Base-by-base conservation (phyloP, 2,113 vertebrate genomes). In the Scomber japonicus region DNA sequence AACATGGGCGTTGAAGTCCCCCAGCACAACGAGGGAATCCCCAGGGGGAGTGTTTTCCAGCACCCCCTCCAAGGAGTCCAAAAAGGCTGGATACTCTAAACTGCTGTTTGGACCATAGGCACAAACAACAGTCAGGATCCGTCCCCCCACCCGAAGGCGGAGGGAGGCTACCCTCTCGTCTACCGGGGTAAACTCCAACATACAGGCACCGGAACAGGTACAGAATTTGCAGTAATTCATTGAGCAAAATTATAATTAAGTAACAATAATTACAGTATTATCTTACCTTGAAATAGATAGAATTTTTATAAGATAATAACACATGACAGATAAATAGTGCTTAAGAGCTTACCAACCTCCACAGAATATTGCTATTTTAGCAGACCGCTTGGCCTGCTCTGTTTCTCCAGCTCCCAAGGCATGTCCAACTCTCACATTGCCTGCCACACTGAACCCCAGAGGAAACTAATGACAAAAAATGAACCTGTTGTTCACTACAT, bases 391-490 rank as follows among this genome's bases (percentile, higher is more conserved):
- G n/a, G 96, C 97, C 83, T 95, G 93, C 31, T 93, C 79, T 0
- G 89, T 91, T 13, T 96, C 77, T 79, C 96, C 96, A 0, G 94
- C 96, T 40, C 97, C 96, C 66, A 98, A 74, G 8, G 96, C 95
- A 6, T 96, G 96, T 71, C 97, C 98, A 77, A 98, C 96, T 59
- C 92, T 89, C 63, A 99, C 94, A 11, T 84, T 95, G 0, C 86
- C 96, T 0, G 96, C 96, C 80, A 96, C 90, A 0, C 94, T 91
- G 72, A 97, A 94, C 59, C 96, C 96, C 44, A 94, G 5, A 9
- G 97, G 95, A 66, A 97, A 94, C 97, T 99, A 81, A 66, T 11
- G 46, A 73, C 27, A 78, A 21, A 81, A 31, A 62, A 66, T 10
- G 27, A 45, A 8, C 64, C 31, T 27, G 11, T 57, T 61, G 24